Conservation (phyloP, 2,888 invertebrate genomes). For the Scaptomyza reducta region DNA sequence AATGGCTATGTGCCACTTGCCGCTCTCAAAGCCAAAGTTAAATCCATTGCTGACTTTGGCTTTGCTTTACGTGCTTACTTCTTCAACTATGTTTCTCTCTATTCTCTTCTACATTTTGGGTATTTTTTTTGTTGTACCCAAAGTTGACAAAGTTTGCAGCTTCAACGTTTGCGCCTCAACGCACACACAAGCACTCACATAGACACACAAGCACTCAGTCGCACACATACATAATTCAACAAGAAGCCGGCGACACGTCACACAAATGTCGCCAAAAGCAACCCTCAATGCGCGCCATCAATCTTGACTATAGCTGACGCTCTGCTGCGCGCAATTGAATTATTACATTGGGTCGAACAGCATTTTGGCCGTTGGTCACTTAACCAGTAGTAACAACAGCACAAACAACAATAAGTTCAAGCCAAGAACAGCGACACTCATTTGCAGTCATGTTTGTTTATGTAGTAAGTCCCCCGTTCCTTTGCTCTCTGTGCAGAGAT, state of each 20-base stretch:
- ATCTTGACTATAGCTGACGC: conserved; percentile 56
- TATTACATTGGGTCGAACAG: conserved; percentile 74
- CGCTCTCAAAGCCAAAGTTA: conserved; percentile 68
- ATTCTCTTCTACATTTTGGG: conserved; percentile 14
- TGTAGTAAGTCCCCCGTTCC: conserved; percentile 22
- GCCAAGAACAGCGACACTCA: conserved; percentile 58
- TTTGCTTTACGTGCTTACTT: conserved; percentile 63
- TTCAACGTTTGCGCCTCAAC: conserved; percentile 72
- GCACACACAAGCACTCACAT: conserved; percentile 41
- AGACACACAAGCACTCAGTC: conserved; percentile 19
- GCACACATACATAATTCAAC: conserved; percentile 67
- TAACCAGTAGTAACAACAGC: conserved; percentile 54
- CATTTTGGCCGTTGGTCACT: conserved; percentile 68
- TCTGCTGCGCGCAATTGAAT: conserved; percentile 68
- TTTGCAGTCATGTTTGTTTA: conserved; percentile 74
- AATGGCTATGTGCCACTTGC: conserved; percentile 40
- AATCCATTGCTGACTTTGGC: conserved; percentile 73
- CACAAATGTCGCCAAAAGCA: conserved; percentile 79
- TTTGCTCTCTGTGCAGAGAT: conserved; percentile 26
- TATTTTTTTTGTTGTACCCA: conserved; percentile 32
- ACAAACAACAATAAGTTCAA: conserved; percentile 23
- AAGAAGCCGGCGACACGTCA: conserved; percentile 71
- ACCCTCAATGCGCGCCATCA: conserved; percentile 75
- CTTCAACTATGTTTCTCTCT: conserved; percentile 15
- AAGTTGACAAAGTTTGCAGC: conserved; percentile 74